These are phyloP conservation scores for Mesorhabditis spiculigera DNA, from an alignment of 2,888 invertebrate species.

Conservation along the genomic window DNA sequence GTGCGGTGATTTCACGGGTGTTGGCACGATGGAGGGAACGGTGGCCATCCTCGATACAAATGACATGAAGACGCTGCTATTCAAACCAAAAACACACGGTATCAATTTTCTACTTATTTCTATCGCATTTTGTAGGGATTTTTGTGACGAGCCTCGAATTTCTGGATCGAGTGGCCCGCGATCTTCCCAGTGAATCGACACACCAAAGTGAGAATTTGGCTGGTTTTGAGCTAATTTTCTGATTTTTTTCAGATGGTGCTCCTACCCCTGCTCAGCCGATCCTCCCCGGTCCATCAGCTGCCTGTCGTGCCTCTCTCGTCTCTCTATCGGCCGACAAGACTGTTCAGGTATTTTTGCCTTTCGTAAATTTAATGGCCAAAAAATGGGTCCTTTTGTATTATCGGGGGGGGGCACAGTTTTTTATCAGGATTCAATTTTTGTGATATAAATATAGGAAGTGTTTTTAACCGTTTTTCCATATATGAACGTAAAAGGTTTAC, in stretches of 20 bases:
- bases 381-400: too few species aligned
- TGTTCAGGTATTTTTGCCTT: conserved; percentile 31
- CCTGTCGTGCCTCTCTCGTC: conserved; percentile 37
- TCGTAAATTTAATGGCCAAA: not conserved
- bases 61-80: conserved; percentile 28
- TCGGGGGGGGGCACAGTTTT: too few species aligned
- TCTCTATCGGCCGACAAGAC: conserved; percentile 53
- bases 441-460: too few species aligned
- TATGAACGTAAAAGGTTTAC: too few species aligned
- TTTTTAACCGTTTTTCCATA: too few species aligned
- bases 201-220: too few species aligned
- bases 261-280: not conserved
- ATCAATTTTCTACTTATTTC: not conserved
- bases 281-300: conserved; percentile 39
- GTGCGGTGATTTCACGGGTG: conserved; percentile 85
- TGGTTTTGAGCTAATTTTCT: not conserved
- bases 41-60: conserved; percentile 34
- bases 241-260: too few species aligned
- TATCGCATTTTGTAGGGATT: conserved; percentile 68
- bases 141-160: conserved; percentile 95
- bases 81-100: conserved; percentile 10
- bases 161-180: conserved; percentile 61
- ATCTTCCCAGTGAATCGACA: conserved; percentile 13
- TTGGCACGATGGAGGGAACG: conserved; percentile 62
- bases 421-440: too few species aligned